A percentile compares a stretch with the other conserved stretches of the same genome.
Conservation (phyloP, 2,888 invertebrate genomes). For the Cenopis cana region DNA sequence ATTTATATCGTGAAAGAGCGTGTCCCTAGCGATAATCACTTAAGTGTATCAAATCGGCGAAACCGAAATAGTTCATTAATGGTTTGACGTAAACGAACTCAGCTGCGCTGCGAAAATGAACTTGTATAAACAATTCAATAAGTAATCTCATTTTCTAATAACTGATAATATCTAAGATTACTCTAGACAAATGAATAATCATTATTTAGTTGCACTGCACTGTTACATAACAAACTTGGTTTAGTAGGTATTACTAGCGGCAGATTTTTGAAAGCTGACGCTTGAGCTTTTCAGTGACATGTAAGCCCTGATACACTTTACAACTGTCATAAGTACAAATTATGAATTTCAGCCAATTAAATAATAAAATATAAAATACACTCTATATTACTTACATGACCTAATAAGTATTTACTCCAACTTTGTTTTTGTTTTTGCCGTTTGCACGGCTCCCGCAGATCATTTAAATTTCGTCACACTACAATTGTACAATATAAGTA, state of each 20-base stretch:
- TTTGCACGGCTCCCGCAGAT: background rate
- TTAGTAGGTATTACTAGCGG: background rate
- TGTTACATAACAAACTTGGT: background rate
- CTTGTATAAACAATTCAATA: too few relatives aligned
- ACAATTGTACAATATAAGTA: background rate
- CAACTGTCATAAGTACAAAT: background rate
- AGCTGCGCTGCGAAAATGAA: background rate
- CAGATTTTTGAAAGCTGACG: background rate
- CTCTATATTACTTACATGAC: constrained; percentile 22
- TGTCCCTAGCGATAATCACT: too few relatives aligned
- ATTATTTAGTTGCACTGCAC: too few relatives aligned
- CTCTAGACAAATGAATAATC: background rate
- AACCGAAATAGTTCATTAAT: too few relatives aligned
- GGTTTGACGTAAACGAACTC: too few relatives aligned
- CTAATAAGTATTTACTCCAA: constrained; percentile 13
- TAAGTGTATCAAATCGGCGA: too few relatives aligned
- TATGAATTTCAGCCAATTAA: background rate
- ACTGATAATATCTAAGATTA: background rate
- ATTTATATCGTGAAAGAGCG: too few relatives aligned
- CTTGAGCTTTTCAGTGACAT: background rate
- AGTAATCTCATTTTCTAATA: background rate
- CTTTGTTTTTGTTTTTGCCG: constrained; percentile 24
- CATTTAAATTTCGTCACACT: constrained; percentile 5
- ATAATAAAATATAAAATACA: background rate
- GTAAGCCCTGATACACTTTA: background rate